A percentile compares a stretch with the other conserved stretches of the same genome.
phyloP scores from a whole-genome alignment of 1,140 invertebrate species.

The Leptinotarsa lineolata region DNA sequence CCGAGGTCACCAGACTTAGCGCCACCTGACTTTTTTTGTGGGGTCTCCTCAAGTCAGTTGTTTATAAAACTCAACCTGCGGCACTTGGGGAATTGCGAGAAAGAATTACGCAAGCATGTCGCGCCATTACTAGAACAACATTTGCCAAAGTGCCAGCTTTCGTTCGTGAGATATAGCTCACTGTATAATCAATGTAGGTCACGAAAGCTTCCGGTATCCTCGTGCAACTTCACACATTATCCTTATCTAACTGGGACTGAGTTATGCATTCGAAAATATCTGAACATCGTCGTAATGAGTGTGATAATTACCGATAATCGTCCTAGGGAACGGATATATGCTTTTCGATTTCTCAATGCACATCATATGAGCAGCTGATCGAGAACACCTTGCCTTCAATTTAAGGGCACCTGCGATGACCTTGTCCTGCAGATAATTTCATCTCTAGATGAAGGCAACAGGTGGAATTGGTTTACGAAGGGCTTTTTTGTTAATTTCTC shows the following conservation, averaged over 20 bases:
- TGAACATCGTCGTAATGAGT: background rate
- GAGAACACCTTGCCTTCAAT: slow-evolving; percentile 20
- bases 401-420: slow-evolving; percentile 25
- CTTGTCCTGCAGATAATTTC: slow-evolving; percentile 22
- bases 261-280: background rate
- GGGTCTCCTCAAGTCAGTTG: too few species aligned
- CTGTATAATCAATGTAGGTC: background rate
- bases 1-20: too few species aligned
- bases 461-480: background rate
- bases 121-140: too few species aligned
- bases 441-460: background rate
- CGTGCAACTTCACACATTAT: background rate
- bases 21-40: too few species aligned
- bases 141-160: too few species aligned
- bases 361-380: background rate
- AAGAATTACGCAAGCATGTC: too few species aligned
- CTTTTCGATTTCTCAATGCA: slow-evolving; percentile 1
- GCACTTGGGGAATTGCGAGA: too few species aligned
- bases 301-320: background rate
- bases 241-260: background rate
- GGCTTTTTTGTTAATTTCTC: background rate
- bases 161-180: too few species aligned
- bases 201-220: background rate
- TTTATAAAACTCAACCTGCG: too few species aligned
- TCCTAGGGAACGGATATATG: background rate